Conservation (phyloP, 2,888 invertebrate species). For the Drosophila tripunctata region DNA sequence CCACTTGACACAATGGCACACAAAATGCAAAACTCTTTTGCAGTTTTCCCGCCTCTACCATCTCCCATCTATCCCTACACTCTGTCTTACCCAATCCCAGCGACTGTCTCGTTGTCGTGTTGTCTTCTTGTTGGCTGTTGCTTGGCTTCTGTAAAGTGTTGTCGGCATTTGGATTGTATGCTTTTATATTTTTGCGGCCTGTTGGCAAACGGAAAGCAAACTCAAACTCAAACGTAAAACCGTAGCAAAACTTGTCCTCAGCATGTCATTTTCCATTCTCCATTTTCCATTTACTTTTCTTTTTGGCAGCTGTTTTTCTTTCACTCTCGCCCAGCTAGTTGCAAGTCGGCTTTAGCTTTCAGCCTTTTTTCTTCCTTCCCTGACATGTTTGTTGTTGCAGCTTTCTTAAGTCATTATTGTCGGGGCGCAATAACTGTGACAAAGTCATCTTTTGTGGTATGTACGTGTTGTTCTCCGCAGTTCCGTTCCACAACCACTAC, state of each 20-base stretch:
- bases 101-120: slow-evolving; percentile 23
- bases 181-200: slow-evolving; percentile 49
- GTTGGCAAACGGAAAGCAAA: slow-evolving; percentile 18
- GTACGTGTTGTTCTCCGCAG: slow-evolving; percentile 39
- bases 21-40: slow-evolving; percentile 76
- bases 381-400: slow-evolving; percentile 34
- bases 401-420: slow-evolving; percentile 70
- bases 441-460: slow-evolving; percentile 62
- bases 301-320: slow-evolving; percentile 60
- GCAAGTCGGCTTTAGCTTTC: slow-evolving; percentile 48
- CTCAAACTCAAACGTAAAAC: neutral
- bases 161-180: slow-evolving; percentile 62
- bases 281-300: slow-evolving; percentile 55
- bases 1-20: slow-evolving; percentile 82
- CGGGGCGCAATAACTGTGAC: slow-evolving; percentile 70
- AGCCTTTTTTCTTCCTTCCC: slow-evolving; percentile 19
- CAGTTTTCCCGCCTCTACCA: slow-evolving; percentile 7
- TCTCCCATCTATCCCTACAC: neutral
- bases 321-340: slow-evolving; percentile 31
- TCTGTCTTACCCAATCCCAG: slow-evolving; percentile 9
- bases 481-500: slow-evolving; percentile 22
- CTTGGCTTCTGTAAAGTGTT: slow-evolving; percentile 63
- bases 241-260: slow-evolving; percentile 45
- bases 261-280: slow-evolving; percentile 65
- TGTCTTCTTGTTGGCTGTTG: slow-evolving; percentile 29